These are phyloP conservation scores for Herpetotheres cachinnans DNA, from an alignment of 2,113 vertebrate genomes.

Conservation along the genomic window DNA sequence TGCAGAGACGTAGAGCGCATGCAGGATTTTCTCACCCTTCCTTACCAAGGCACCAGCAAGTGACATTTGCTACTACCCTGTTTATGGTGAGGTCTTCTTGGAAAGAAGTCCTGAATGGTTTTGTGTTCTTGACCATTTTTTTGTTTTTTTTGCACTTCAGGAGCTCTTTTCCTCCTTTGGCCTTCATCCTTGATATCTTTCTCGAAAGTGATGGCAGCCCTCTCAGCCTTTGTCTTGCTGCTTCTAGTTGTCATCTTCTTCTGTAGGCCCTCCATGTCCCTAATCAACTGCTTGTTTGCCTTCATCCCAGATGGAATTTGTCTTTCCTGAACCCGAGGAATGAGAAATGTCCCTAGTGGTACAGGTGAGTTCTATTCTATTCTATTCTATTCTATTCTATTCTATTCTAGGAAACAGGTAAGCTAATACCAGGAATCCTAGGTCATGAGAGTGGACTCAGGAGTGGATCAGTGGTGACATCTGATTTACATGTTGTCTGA, in stretches of 20 bases:
- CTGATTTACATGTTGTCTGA: neutral
- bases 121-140: neutral
- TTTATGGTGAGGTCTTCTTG: accelerated
- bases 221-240: no score
- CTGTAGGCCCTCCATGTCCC: no score
- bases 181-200: neutral
- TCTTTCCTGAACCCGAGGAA: no score
- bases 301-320: neutral
- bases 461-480: neutral
- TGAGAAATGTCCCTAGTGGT: neutral
- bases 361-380: neutral
- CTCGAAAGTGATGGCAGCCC: no score
- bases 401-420: neutral
- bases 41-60: neutral
- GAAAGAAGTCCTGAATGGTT: neutral
- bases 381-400: neutral
- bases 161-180: neutral
- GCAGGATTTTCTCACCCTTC: neutral
- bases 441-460: neutral
- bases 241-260: no score
- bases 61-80: neutral
- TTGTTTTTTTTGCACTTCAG: neutral
- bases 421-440: neutral
- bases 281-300: neutral
- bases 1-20: neutral